Evolutionary conservation across 2,888 invertebrate genomes (phyloP).

Genomic region (Melipona bicolor): DNA sequence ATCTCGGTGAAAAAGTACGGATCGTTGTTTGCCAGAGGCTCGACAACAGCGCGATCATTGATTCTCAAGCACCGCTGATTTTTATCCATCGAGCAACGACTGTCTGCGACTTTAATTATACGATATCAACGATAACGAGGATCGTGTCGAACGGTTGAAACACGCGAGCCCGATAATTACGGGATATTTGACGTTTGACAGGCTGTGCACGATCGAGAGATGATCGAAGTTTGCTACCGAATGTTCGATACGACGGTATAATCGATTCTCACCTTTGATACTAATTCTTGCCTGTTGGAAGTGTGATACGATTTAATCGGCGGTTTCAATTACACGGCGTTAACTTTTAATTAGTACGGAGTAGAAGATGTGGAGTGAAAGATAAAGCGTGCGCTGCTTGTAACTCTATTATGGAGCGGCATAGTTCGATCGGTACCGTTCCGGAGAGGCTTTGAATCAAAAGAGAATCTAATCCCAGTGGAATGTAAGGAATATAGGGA

Average conservation of each 20-base stretch:
- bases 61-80: slow-evolving; percentile 23
- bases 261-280: slow-evolving; percentile 27
- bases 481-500: background rate
- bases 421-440: background rate
- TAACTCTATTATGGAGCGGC: background rate
- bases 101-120: slow-evolving; percentile 57
- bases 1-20: slow-evolving; percentile 36
- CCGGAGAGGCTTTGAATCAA: background rate
- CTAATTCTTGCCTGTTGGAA: slow-evolving; percentile 16
- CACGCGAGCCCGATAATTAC: slow-evolving; percentile 56
- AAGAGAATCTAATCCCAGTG: background rate
- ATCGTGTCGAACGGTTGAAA: slow-evolving; percentile 30
- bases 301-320: slow-evolving; percentile 22
- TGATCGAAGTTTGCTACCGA: slow-evolving; percentile 30
- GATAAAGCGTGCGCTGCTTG: background rate
- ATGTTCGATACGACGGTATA: slow-evolving; percentile 16
- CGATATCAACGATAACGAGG: slow-evolving; percentile 48
- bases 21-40: slow-evolving; percentile 36
- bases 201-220: slow-evolving; percentile 53
- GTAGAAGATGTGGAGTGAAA: background rate
- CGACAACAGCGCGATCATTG: slow-evolving; percentile 27
- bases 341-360: slow-evolving; percentile 26
- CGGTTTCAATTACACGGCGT: slow-evolving; percentile 8
- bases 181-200: slow-evolving; percentile 38
- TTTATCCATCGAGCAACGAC: slow-evolving; percentile 33